Conservation (phyloP, 2,113 vertebrate genomes). For the Mandrillus leucophaeus region DNA sequence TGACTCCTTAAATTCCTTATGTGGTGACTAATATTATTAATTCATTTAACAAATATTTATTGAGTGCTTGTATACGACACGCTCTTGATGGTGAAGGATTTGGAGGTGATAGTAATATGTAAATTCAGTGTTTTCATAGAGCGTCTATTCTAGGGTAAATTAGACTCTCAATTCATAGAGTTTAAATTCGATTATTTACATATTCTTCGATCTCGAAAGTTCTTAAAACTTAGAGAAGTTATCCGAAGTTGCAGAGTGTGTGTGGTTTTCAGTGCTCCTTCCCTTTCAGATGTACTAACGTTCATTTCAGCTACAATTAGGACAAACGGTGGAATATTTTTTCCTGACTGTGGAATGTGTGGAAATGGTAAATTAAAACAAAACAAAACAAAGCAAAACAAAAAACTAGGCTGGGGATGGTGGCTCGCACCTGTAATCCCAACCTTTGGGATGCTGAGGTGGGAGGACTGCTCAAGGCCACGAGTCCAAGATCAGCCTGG, state of each 20-base stretch:
- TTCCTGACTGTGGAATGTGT: neutral
- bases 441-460: too few relatives aligned
- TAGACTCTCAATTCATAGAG: neutral
- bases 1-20: neutral
- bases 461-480: too few relatives aligned
- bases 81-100: neutral
- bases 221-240: neutral
- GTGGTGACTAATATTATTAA: neutral
- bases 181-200: neutral
- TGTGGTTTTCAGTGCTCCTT: neutral
- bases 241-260: neutral
- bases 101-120: neutral
- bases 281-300: neutral
- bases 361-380: neutral
- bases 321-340: neutral
- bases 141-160: neutral
- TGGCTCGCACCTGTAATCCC: too few relatives aligned
- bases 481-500: too few relatives aligned
- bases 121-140: neutral
- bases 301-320: neutral
- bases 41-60: neutral
- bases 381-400: neutral
- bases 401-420: too few relatives aligned
- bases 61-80: too few relatives aligned
- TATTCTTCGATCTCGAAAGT: neutral